Evolutionary conservation across 2,113 vertebrate genomes (phyloP).

Genomic region (Pionites leucogaster): DNA sequence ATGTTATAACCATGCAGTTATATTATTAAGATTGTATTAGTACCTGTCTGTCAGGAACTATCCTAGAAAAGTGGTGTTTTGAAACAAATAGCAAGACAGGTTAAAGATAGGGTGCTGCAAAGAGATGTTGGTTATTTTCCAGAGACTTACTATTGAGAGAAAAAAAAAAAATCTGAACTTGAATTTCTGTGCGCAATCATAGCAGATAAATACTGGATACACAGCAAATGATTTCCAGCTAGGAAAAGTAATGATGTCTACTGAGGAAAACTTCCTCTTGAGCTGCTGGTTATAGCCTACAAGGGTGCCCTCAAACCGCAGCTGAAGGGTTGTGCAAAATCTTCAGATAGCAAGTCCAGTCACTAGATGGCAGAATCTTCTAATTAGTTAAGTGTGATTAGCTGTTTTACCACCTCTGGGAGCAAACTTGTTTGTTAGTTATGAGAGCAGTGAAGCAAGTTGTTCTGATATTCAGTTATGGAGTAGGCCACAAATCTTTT

Average conservation of each 20-base stretch:
- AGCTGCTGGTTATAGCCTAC: neutral
- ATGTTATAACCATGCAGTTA: neutral
- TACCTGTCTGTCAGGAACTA: conserved; percentile 8
- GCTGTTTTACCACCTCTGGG: neutral
- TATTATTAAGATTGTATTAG: neutral
- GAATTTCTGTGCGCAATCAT: neutral
- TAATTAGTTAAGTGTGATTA: conserved; percentile 35
- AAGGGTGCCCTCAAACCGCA: neutral
- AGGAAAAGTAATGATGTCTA: neutral
- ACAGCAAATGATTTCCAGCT: neutral
- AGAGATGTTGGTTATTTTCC: neutral
- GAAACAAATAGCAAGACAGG: neutral
- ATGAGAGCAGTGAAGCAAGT: neutral
- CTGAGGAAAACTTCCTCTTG: neutral
- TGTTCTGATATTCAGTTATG: neutral
- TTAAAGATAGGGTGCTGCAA: neutral
- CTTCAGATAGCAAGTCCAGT: neutral
- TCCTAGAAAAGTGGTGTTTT: neutral
- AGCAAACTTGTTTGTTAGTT: neutral
- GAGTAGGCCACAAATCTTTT: neutral
- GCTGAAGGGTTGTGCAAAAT: neutral
- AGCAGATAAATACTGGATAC: neutral
- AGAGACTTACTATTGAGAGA: neutral
- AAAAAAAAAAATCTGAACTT: neutral
- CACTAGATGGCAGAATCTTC: conserved; percentile 63